phyloP scores from a whole-genome alignment of 2,797 vertebrate genomes.

The Salarias fasciatus region DNA sequence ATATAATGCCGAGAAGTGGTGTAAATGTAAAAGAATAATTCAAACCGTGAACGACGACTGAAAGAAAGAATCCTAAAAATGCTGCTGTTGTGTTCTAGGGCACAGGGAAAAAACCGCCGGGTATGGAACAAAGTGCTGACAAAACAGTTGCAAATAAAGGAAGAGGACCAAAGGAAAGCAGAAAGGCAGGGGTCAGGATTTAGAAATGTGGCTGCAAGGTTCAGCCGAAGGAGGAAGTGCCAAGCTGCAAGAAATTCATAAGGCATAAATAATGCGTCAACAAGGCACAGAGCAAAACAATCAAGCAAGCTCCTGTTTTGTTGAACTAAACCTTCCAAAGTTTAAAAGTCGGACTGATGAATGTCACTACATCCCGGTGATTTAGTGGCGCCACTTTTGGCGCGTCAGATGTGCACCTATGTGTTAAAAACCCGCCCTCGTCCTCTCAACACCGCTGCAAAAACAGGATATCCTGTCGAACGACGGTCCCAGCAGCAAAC shows the following conservation, averaged over 20 bases:
- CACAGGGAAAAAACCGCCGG: constrained; percentile 41
- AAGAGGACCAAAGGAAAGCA: constrained; percentile 49
- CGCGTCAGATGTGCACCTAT: background rate
- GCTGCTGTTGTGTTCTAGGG: constrained; percentile 6
- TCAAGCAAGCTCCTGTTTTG: too few relatives aligned
- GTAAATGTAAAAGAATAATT: background rate
- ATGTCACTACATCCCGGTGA: too few relatives aligned
- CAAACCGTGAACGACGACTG: constrained; percentile 1
- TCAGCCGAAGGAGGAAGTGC: constrained; percentile 46
- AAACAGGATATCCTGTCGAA: constrained; percentile 86
- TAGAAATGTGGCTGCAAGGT: constrained; percentile 40
- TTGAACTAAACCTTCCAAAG: background rate
- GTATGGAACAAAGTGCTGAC: constrained; percentile 56
- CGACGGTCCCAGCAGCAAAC: constrained; percentile 25
- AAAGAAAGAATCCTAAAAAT: constrained; percentile 23
- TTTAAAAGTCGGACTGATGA: background rate
- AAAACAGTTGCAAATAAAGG: constrained; percentile 54
- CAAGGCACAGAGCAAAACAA: constrained; percentile 2
- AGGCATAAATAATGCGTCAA: background rate
- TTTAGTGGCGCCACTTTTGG: too few relatives aligned
- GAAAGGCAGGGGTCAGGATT: constrained; percentile 35
- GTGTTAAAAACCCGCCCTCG: constrained; percentile 37
- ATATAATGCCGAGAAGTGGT: too few relatives aligned
- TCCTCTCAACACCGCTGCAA: constrained; percentile 45
- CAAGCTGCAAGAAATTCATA: background rate